phyloP scores from a whole-genome alignment of 2,113 vertebrate species.

The Xenopus borealis region DNA sequence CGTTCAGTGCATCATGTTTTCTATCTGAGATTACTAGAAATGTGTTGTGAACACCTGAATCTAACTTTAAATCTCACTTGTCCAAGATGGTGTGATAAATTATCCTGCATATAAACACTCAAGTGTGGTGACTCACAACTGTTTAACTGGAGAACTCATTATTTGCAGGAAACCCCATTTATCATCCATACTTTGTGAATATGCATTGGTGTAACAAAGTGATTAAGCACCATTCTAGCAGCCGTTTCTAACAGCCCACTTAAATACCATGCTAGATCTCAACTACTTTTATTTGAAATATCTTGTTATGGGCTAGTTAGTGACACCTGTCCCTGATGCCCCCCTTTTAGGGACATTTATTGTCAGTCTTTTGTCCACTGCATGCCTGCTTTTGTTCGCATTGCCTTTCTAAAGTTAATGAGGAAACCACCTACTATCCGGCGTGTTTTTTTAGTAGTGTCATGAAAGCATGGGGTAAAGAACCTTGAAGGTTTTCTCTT shows the following conservation, averaged over 20 bases:
- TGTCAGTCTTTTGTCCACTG: conserved; percentile 31
- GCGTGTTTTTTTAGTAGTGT: conserved; percentile 3
- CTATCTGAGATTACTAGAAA: conserved; percentile 43
- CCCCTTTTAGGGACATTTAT: conserved; percentile 48
- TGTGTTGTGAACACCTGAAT: conserved; percentile 51
- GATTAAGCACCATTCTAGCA: conserved; percentile 49
- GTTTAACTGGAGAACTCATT: conserved; percentile 50
- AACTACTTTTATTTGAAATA: conserved; percentile 52
- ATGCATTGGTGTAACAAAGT: conserved; percentile 42
- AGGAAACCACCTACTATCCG: conserved; percentile 48
- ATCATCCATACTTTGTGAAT: conserved; percentile 50
- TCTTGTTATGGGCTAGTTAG: conserved; percentile 46
- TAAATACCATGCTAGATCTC: conserved; percentile 32
- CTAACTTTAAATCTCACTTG: conserved; percentile 52
- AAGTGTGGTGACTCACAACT: conserved; percentile 49
- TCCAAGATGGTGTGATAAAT: conserved; percentile 52
- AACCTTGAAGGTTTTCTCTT: background rate
- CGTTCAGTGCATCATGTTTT: conserved; percentile 10
- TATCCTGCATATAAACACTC: conserved; percentile 50
- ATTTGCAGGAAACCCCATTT: conserved; percentile 53
- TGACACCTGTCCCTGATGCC: conserved; percentile 57
- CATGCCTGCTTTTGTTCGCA: conserved; percentile 48
- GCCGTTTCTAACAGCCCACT: conserved; percentile 57
- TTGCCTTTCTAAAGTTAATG: conserved; percentile 51
- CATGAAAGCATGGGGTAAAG: background rate